Base-by-base conservation (phyloP, 2,113 vertebrate genomes). In the Microtus oregoni region DNA sequence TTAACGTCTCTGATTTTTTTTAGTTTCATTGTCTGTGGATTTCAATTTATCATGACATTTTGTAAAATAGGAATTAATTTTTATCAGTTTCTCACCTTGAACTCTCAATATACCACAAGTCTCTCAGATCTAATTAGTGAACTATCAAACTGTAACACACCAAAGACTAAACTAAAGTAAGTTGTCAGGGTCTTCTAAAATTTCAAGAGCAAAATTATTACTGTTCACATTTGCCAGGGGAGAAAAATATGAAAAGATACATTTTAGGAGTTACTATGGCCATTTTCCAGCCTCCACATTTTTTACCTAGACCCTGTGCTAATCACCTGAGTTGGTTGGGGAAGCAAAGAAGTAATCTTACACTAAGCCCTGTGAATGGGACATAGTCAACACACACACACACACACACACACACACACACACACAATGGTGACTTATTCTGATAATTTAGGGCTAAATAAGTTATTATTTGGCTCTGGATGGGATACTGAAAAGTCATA, bases 1-100 rank as follows among this genome's bases (percentile, higher is more conserved):
- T 96, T 94, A 87, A 92, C 78, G 7, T 96, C 75, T 97, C 92
- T 95, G 92, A 96, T 91, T 76, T n/a, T 76, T n/a, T n/a, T 92
- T 47, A 55, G 28, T 89, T 95, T 91, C 44, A 86, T 24, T 94
- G 22, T 75, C 50, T 79, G 5, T 76, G 32, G 32, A 91, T 12
- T 28, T 86, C 52, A 86, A 50, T 11, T 95, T 83, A 86, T 7
- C 67, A 13, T 61, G 10, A 89, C 17, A 47, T 3, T 22, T 82
- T 44, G 72, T 77, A 63, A 30, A 86, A 94, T 91, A 63, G 26
- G 14, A 94, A 87, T 92, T 78, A 75, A 83, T 90, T 86, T 86
- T 50, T 83, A 89, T 72, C 67, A 70, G 6, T 93, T 92, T 92
- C 70, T 88, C 19, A 94, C 50, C 35, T 75, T 77, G 32, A 35